Evolutionary conservation across 2,113 vertebrate species (phyloP), one percentile per base, ranked within the genome.

Genomic region (Sus scrofa): DNA sequence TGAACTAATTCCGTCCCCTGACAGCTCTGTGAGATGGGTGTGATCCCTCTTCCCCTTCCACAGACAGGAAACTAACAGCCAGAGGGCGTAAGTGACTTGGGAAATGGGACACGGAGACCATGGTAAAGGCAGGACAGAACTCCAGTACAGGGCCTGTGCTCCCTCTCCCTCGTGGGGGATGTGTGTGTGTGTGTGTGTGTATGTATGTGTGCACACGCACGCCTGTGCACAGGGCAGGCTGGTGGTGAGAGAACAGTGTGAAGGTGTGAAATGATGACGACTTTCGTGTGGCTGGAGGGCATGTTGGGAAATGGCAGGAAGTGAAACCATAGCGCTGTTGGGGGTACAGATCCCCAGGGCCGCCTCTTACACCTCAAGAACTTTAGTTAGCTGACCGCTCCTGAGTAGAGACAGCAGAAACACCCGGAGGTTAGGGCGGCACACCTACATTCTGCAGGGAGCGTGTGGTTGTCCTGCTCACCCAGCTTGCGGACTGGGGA

Each of bases 191-290:
- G 22, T 20, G 15, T 39, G 65, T 13, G 71, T 62, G 24, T 16
- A 39, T 18, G 30, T 44, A 7, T 74, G 68, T 39, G 4, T 32
- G 6, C n/a, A n/a, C n/a, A n/a, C 30, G 32, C 30, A 27, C 4
- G 50, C 22, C 19, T 19, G 0, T 6, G 16, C 27, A 1, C 0
- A 0, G 52, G 50, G 24, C 1, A 0, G 24, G 3, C 37, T 3
- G 14, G 32, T 58, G 24, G 50, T 50, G 44, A 65, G 71, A 65
- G 78, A 50, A 65, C 0, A 37, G 30, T 20, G 15, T n/a, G 50
- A 2, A 9, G 37, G 22, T 22, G 7, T 65, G 87, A 89, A 58
- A 50, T 58, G 70, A 60, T 39, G 24, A 0, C 44, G 37, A 70
- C 26, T 86, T 94, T 44, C 39, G 22, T 75, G 22, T 85, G 81